Conservation (phyloP, 2,888 invertebrate genomes). For the Spodoptera littoralis region DNA sequence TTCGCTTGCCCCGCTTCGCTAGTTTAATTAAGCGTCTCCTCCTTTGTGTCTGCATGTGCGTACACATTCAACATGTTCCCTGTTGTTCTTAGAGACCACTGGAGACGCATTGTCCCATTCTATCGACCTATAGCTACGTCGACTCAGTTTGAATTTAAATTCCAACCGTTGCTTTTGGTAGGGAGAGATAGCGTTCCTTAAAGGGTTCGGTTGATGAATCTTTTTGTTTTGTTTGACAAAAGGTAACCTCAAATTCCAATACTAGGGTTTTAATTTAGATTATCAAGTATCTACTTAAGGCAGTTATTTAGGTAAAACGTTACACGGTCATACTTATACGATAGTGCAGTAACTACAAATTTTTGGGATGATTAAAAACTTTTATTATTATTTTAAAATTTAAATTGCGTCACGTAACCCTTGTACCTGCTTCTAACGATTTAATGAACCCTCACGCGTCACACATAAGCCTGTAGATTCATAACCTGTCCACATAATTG, state of each 20-base stretch:
- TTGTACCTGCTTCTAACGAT: slow-evolving; percentile 13
- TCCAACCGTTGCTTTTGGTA: slow-evolving; percentile 53
- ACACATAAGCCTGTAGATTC: slow-evolving; percentile 17
- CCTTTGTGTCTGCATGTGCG: slow-evolving; percentile 86
- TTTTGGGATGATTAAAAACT: slow-evolving; percentile 17
- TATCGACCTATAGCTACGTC: slow-evolving; percentile 47
- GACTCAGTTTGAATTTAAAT: slow-evolving; percentile 54
- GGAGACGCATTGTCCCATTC: slow-evolving; percentile 63
- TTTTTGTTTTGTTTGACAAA: slow-evolving; percentile 32
- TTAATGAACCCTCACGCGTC: slow-evolving; percentile 53
- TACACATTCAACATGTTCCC: slow-evolving; percentile 82
- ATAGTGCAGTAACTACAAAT: slow-evolving; percentile 9
- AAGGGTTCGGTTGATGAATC: slow-evolving; percentile 39
- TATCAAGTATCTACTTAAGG: too few relatives aligned
- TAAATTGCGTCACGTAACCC: slow-evolving; percentile 36
- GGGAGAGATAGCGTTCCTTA: slow-evolving; percentile 48
- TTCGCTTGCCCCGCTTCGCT: slow-evolving; percentile 85
- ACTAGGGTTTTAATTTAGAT: neutral
- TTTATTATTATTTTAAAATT: slow-evolving; percentile 11
- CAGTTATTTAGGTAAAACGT: neutral
- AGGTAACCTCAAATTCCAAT: slow-evolving; percentile 10
- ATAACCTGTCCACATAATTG: slow-evolving; percentile 54
- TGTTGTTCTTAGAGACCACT: slow-evolving; percentile 74
- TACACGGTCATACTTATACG: neutral
- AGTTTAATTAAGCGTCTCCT: slow-evolving; percentile 87